A percentile compares a stretch with the other conserved stretches of the same genome.
These are phyloP conservation scores for Odontothrips loti DNA, from an alignment of 2,888 invertebrate species.

Conservation along the genomic window DNA sequence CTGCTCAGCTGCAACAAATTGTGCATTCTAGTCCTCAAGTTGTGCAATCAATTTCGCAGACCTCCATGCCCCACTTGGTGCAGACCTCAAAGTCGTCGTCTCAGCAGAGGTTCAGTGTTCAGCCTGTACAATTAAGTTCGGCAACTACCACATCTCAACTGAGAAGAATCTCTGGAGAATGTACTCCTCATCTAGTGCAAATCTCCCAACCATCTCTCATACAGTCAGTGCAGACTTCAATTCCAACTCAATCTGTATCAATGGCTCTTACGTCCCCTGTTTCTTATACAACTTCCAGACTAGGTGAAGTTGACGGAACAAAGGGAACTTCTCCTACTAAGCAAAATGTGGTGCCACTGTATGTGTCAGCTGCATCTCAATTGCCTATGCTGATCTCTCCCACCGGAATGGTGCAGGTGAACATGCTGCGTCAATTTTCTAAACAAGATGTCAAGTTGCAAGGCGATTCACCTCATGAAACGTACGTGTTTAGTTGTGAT, in stretches of 20 bases:
- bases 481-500: neutral
- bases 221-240: neutral
- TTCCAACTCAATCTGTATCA: neutral
- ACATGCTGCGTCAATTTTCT: neutral
- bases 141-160: neutral
- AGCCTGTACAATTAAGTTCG: neutral
- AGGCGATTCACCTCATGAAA: neutral
- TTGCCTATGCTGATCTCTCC: constrained; percentile 1
- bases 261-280: neutral
- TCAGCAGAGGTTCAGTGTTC: neutral
- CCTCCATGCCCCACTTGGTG: neutral
- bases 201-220: neutral
- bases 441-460: constrained; percentile 4
- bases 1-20: neutral
- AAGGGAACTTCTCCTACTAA: neutral
- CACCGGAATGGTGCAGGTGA: neutral
- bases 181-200: neutral
- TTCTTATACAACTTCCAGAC: neutral
- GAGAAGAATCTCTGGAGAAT: neutral
- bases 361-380: neutral
- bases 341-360: neutral
- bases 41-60: neutral
- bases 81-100: neutral
- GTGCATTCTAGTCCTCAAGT: neutral
- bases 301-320: neutral